Base-by-base conservation (phyloP, 2,113 vertebrate species). In the Andinoacara biseriatus region DNA sequence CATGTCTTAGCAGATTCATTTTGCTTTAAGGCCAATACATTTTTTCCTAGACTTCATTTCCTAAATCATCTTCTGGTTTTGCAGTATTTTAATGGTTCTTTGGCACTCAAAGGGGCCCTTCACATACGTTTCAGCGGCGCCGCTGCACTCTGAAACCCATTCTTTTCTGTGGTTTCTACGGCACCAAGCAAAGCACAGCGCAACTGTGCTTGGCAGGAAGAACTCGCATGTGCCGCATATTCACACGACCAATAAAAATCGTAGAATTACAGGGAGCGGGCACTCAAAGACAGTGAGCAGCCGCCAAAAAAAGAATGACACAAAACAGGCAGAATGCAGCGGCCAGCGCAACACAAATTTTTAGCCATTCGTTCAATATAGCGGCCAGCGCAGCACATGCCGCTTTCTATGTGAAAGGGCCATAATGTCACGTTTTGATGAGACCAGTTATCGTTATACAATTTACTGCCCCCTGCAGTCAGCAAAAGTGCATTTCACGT, bases 401-500 rank as follows among this genome's bases (percentile, higher is more conserved):
- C 46, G 46, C 26, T 67, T 49, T 67, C 40, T 49, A 29, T 69
- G 63, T 49, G 40, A 69, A 69, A 49, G 63, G 63, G 63, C 40
- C 40, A 69, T 14, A 13, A 18, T 20, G 35, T 65, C 58, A 59
- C 2, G 1, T 57, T 54, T n/a, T 7, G 10, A 13, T 52, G 56
- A 69, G 38, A 18, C 67, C 14, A 78, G 74, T 67, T 74, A 52
- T 61, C 74, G 24, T 82, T 60, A 52, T 40, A 26, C 52, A 90
- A 60, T 76, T 76, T 52, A 40, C 22, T 65, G 76, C 79, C 72
- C 40, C 57, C 76, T 87, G 54, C 67, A 63, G 82, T 14, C 54
- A 63, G 24, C n/a, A 24, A 31, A 40, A 35, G 7, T 7, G 40
- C 10, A 9, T 20, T 43, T 29, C 56, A 69, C 2, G 10, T 54